phyloP scores from a whole-genome alignment of 2,113 vertebrate genomes.

The Zosterops borbonicus region DNA sequence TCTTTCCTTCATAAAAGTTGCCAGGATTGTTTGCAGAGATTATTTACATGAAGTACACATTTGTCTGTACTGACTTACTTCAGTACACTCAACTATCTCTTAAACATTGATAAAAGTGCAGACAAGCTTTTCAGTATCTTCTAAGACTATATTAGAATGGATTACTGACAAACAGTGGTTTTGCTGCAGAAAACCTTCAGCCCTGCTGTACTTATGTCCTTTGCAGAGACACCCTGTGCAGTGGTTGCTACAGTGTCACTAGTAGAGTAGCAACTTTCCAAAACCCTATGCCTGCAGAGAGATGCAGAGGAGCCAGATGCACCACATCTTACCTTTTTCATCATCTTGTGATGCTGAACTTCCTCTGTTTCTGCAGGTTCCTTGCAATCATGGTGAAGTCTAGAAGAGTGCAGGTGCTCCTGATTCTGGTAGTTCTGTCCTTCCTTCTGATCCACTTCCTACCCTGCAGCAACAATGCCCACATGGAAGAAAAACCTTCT shows the following conservation, averaged over 20 bases:
- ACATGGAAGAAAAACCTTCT: background rate
- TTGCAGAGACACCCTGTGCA: background rate
- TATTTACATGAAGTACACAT: background rate
- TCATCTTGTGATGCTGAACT: background rate
- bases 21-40: background rate
- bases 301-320: background rate
- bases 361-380: slow-evolving; percentile 1
- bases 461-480: slow-evolving; percentile 45
- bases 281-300: background rate
- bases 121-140: background rate
- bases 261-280: background rate
- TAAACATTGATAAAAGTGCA: background rate
- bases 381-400: slow-evolving; percentile 13
- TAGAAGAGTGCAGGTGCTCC: background rate
- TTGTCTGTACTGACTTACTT: background rate
- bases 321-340: background rate
- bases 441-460: slow-evolving; percentile 71
- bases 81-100: background rate
- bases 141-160: background rate
- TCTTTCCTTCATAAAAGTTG: background rate
- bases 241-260: background rate
- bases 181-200: background rate
- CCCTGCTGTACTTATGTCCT: background rate
- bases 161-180: background rate
- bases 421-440: slow-evolving; percentile 68